phyloP scores from a whole-genome alignment of 1,140 invertebrate species.

The Prorops nasuta region DNA sequence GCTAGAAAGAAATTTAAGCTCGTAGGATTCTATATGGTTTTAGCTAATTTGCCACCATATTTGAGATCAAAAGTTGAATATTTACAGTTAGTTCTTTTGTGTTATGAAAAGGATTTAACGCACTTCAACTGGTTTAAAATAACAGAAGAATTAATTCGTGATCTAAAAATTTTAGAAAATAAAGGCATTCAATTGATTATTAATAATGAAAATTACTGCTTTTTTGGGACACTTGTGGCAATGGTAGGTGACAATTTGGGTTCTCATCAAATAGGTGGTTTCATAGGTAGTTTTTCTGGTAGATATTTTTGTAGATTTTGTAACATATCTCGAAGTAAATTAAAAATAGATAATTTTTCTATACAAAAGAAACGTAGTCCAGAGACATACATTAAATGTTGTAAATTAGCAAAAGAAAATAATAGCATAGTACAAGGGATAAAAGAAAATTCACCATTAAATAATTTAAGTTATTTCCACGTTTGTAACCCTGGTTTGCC shows the following conservation, averaged over 20 bases:
- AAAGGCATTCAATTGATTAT: neutral
- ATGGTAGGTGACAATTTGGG: too few species aligned
- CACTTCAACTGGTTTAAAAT: conserved; percentile 10
- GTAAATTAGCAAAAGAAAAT: neutral
- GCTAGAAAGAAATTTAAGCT: conserved; percentile 26
- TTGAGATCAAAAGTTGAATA: conserved; percentile 1
- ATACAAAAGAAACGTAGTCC: too few species aligned
- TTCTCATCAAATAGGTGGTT: neutral
- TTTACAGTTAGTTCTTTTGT: conserved; percentile 21
- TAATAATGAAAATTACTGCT: neutral
- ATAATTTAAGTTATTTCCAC: neutral
- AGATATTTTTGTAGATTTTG: neutral
- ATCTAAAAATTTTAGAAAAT: neutral
- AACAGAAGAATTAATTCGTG: neutral
- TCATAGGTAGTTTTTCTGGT: neutral
- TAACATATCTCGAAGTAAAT: too few species aligned
- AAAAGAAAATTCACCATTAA: neutral
- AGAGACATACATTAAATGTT: neutral
- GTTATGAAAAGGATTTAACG: conserved; percentile 19
- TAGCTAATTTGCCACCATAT: neutral
- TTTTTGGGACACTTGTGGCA: neutral
- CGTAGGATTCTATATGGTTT: too few species aligned
- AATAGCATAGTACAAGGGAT: neutral
- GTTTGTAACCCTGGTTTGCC: too few species aligned
- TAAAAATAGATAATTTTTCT: neutral